Base-by-base conservation (phyloP, 2,113 vertebrate species). In the Notothenia coriiceps region DNA sequence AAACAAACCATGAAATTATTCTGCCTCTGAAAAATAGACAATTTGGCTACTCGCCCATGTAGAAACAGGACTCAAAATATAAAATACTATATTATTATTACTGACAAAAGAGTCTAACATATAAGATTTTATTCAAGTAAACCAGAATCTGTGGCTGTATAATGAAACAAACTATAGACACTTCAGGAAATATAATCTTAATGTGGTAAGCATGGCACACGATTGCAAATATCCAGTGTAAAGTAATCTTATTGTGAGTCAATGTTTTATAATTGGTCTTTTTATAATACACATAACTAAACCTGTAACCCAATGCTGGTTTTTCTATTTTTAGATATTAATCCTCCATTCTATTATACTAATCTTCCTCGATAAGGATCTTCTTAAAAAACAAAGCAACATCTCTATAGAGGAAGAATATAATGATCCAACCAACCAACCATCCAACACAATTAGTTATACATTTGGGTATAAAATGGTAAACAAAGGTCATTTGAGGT, bases 311-410 rank as follows among this genome's bases (percentile, higher is more conserved):
- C 17, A 52, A 2, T 52, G 22, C 22, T 44, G 13, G 43, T 46
- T 74, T 70, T 20, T 63, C 40, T 73, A 15, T 44, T 61, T 73
- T 77, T 66, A 74, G 64, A 55, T n/a, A 35, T 25, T 47, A 68
- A 86, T 79, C n/a, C 44, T 50, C 35, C 13, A 49, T 51, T 33
- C 9, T 47, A 0, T 74, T 63, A 35, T 35, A 35, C 46, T 72
- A 79, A 57, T 77, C 44, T 50, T 55, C 29, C 44, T 74, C 66
- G 40, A 82, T 70, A 56, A 66, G 9, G 15, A 55, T 20, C 15
- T 64, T 46, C n/a, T 51, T 6, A 46, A 29, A n/a, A 8, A 76
- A 49, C 25, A 55, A 67, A 44, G 15, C 8, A 68, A 54, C 57
- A 59, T 43, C 40, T 47, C 49, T 66, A n/a, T 46, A n/a, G 20